phyloP scores from a whole-genome alignment of 1,140 invertebrate genomes.

The Diabrotica undecimpunctata region DNA sequence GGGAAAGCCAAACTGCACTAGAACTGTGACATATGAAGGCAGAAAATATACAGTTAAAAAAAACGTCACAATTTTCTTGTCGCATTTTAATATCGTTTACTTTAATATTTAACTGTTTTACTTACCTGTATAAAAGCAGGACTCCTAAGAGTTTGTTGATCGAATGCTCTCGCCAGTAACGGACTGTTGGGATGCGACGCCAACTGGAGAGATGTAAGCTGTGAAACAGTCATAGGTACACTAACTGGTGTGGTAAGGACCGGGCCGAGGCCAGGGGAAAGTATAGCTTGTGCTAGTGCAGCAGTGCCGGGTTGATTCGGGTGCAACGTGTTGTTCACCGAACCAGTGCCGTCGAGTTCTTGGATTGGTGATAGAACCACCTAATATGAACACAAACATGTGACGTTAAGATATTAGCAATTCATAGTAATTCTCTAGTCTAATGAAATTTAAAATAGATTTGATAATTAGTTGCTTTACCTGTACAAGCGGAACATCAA shows the following conservation, averaged over 20 bases:
- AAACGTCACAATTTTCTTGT: no score
- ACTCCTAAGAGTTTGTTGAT: slow-evolving; percentile 33
- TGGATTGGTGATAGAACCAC: slow-evolving; percentile 76
- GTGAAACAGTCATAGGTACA: slow-evolving; percentile 45
- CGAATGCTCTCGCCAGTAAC: slow-evolving; percentile 46
- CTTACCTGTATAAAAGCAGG: slow-evolving; percentile 32
- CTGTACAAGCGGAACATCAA: slow-evolving; percentile 66
- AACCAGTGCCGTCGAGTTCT: slow-evolving; percentile 63
- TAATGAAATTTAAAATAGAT: no score
- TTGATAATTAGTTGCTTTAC: slow-evolving; percentile 5
- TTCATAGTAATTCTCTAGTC: background rate
- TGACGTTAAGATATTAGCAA: background rate
- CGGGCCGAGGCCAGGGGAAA: slow-evolving; percentile 61
- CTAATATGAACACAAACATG: slow-evolving; percentile 38
- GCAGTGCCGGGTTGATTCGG: slow-evolving; percentile 64
- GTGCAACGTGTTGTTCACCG: slow-evolving; percentile 65
- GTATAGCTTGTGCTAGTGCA: slow-evolving; percentile 66
- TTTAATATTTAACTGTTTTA: background rate
- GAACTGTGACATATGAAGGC: no score
- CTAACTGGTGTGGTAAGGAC: slow-evolving; percentile 56
- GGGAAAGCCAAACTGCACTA: no score
- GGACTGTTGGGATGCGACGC: slow-evolving; percentile 47
- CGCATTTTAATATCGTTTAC: no score
- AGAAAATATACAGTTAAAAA: no score
- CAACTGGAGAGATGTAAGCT: slow-evolving; percentile 45